Evolutionary conservation across 2,888 invertebrate species (phyloP).

Genomic region (Argyresthia goedartella): DNA sequence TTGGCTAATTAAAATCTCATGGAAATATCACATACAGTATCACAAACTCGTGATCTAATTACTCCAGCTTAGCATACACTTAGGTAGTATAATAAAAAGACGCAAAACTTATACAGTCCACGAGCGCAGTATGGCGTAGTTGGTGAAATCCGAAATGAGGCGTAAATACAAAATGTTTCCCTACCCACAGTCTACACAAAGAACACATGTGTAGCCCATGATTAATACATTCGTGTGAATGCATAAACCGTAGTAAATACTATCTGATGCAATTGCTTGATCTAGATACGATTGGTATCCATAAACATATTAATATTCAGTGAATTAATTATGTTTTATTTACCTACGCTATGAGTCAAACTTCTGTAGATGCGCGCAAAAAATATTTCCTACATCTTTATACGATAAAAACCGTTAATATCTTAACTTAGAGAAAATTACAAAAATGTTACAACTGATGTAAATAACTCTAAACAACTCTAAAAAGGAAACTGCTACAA

Average conservation of each 20-base stretch:
- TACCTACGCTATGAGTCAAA: neutral
- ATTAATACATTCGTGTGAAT: conserved; percentile 24
- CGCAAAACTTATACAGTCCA: conserved; percentile 44
- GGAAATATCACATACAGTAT: too few species aligned
- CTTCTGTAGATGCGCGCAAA: too few species aligned
- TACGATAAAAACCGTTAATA: too few species aligned
- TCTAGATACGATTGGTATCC: conserved; percentile 10
- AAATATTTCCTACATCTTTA: too few species aligned
- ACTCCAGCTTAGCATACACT: conserved; percentile 10
- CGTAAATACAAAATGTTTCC: conserved; percentile 16
- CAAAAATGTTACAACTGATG: too few species aligned
- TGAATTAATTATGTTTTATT: neutral
- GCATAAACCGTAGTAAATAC: conserved; percentile 13
- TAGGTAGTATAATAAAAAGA: conserved; percentile 13
- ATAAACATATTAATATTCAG: neutral
- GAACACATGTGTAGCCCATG: neutral
- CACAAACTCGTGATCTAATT: conserved; percentile 32
- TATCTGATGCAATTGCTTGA: conserved; percentile 32
- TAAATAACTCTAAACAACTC: too few species aligned
- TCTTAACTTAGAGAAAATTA: too few species aligned
- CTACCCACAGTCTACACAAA: neutral
- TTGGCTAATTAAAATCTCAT: too few species aligned
- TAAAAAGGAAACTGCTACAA: too few species aligned
- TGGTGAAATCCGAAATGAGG: conserved; percentile 17
- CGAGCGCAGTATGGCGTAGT: conserved; percentile 41